Evolutionary conservation across 2,888 invertebrate species (phyloP).

Genomic region (Microchrysa polita): DNA sequence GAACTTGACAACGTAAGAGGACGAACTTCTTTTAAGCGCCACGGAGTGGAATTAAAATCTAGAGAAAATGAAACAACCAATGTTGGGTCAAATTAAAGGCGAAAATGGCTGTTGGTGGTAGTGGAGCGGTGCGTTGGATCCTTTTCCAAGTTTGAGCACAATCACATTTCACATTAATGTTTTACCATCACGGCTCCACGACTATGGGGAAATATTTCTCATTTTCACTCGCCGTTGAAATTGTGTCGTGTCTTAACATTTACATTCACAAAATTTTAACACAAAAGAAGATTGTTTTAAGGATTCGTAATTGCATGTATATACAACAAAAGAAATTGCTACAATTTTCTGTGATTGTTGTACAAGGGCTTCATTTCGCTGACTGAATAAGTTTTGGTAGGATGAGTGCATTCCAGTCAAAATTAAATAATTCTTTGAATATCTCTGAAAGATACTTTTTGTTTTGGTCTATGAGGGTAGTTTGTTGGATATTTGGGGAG

Average conservation of each 20-base stretch:
- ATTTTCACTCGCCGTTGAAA: not conserved
- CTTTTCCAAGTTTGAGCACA: not conserved
- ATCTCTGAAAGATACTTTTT: too few species aligned
- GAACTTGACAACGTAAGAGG: not conserved
- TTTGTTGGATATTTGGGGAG: too few species aligned
- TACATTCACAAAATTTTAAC: constrained; percentile 14
- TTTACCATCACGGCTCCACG: not conserved
- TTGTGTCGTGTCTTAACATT: not conserved
- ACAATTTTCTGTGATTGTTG: not conserved
- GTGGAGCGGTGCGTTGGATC: not conserved
- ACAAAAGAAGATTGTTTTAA: constrained; percentile 28
- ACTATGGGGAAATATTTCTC: not conserved
- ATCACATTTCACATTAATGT: not conserved
- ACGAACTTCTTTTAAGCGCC: not conserved
- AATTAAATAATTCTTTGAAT: constrained; percentile 18
- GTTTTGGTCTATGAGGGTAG: too few species aligned
- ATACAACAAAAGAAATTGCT: not conserved
- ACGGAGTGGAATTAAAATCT: not conserved
- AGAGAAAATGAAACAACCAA: not conserved
- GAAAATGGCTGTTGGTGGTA: not conserved
- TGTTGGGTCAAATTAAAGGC: not conserved
- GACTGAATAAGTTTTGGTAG: too few species aligned
- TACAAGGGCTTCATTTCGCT: not conserved
- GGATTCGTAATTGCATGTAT: constrained; percentile 30
- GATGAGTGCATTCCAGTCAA: not conserved